phyloP scores from a whole-genome alignment of 2,888 invertebrate species.

The Strigamia transsilvanica region DNA sequence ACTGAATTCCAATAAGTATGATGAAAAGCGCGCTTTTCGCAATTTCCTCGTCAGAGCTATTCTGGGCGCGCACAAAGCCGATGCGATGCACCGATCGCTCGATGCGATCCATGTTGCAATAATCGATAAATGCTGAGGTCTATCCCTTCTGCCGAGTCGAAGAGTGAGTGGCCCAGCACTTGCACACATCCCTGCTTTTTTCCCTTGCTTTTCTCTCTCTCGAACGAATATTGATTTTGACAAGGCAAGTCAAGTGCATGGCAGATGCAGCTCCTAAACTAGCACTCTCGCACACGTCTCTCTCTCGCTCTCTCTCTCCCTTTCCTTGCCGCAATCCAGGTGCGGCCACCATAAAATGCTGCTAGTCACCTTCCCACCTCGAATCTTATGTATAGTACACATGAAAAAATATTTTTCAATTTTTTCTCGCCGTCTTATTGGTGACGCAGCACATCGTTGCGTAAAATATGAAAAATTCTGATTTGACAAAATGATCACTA shows the following conservation, averaged over 20 bases:
- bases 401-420: not conserved
- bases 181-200: constrained; percentile 11
- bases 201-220: not conserved
- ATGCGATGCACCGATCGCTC: constrained; percentile 46
- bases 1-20: not conserved
- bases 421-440: constrained; percentile 14
- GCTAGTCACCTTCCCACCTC: constrained; percentile 46
- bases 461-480: constrained; percentile 21
- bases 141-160: constrained; percentile 24
- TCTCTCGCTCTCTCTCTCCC: too few species aligned
- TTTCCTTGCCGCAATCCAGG: not conserved
- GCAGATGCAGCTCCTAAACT: constrained; percentile 46
- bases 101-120: constrained; percentile 38
- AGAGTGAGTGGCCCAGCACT: constrained; percentile 36
- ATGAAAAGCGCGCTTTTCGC: not conserved
- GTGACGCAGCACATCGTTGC: constrained; percentile 25
- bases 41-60: constrained; percentile 37
- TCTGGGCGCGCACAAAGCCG: constrained; percentile 23
- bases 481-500: constrained; percentile 13
- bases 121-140: constrained; percentile 51
- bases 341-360: constrained; percentile 40
- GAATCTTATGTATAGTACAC: not conserved
- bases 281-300: not conserved
- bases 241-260: constrained; percentile 45
- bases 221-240: constrained; percentile 48